Percentiles rank a stretch among this genome's conserved stretches.
Conservation (phyloP, 2,113 vertebrate species). For the human region DNA sequence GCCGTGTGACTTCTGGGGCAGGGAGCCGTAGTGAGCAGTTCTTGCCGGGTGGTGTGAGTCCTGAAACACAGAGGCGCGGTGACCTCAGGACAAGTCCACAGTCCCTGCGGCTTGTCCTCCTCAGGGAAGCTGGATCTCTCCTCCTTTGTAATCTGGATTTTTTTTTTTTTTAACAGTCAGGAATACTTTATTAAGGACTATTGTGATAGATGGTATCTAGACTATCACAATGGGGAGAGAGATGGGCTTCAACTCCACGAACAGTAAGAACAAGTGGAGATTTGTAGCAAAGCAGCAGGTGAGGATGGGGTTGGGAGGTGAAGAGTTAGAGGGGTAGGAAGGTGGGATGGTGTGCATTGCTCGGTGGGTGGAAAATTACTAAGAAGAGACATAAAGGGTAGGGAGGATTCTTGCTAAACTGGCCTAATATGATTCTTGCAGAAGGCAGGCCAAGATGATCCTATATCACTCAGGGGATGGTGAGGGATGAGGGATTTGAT, state of each 20-base stretch:
- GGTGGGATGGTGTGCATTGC: not conserved
- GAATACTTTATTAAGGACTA: not conserved
- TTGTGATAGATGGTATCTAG: not conserved
- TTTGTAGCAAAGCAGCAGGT: not conserved
- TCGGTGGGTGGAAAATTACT: not conserved
- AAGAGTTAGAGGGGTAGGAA: too few relatives aligned
- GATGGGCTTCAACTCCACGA: not conserved
- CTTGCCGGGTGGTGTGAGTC: conserved; percentile 84
- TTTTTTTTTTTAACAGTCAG: not conserved
- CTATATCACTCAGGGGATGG: not conserved
- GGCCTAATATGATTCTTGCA: not conserved
- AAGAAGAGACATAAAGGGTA: not conserved
- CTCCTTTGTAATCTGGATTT: not conserved
- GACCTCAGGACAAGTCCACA: not conserved
- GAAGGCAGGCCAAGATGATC: not conserved
- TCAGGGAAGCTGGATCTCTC: not conserved
- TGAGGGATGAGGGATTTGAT: not conserved
- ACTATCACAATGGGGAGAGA: not conserved
- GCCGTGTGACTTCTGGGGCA: conserved; percentile 92
- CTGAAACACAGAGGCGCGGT: conserved; percentile 78
- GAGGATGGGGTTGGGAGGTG: too few relatives aligned
- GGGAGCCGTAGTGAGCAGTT: conserved; percentile 86
- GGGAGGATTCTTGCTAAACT: not conserved
- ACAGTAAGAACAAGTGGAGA: not conserved
- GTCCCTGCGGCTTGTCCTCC: too few relatives aligned